phyloP scores from a whole-genome alignment of 2,888 invertebrate species.

The Drosophila fungiperda region DNA sequence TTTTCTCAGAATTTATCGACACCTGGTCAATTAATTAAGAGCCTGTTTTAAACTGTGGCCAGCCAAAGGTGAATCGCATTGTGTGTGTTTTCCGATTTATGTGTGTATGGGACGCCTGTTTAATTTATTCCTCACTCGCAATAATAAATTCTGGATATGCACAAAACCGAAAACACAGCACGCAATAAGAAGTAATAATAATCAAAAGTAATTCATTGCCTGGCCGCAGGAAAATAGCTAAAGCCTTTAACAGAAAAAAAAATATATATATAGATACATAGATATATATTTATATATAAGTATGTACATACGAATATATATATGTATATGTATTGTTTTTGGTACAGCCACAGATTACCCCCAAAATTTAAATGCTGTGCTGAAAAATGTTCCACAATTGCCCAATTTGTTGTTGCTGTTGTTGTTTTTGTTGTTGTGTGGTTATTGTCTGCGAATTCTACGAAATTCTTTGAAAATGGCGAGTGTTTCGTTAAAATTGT shows the following conservation, averaged over 20 bases:
- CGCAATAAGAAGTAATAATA: constrained; percentile 73
- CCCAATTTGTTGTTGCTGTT: constrained; percentile 25
- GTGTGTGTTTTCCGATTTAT: constrained; percentile 26
- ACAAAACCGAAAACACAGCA: constrained; percentile 57
- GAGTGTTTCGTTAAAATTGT: constrained; percentile 61
- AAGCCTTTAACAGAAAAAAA: constrained; percentile 36
- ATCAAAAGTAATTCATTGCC: constrained; percentile 77
- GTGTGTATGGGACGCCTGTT: constrained; percentile 57
- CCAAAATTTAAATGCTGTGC: constrained; percentile 53
- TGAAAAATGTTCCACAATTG: constrained; percentile 49
- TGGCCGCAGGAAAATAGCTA: constrained; percentile 55
- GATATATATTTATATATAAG: constrained; percentile 1
- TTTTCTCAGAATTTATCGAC: constrained; percentile 14
- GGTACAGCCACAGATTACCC: constrained; percentile 26
- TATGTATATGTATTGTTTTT: constrained; percentile 1
- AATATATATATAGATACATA: constrained; percentile 13
- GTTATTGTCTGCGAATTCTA: constrained; percentile 59
- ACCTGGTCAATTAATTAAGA: constrained; percentile 56
- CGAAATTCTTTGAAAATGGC: constrained; percentile 68
- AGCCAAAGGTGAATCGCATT: constrained; percentile 23
- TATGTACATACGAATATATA: constrained; percentile 1
- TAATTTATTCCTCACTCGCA: constrained; percentile 75
- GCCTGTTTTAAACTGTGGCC: constrained; percentile 24
- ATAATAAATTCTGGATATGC: constrained; percentile 57
- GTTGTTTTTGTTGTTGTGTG: constrained; percentile 30